phyloP scores from a whole-genome alignment of 2,888 invertebrate species.

The Autographa pulchrina region DNA sequence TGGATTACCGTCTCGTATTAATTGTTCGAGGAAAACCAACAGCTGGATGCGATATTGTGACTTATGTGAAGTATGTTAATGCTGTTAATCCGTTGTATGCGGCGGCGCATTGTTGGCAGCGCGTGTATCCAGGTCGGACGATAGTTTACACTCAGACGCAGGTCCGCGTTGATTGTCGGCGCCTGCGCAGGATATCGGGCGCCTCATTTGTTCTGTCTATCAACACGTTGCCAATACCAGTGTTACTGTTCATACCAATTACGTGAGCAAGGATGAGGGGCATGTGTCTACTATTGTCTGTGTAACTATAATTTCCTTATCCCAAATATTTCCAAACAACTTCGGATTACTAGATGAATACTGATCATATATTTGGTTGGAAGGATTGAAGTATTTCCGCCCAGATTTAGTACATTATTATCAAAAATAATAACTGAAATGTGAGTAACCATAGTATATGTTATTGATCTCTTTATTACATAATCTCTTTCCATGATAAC shows the following conservation, averaged over 20 bases:
- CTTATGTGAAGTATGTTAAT: slow-evolving; percentile 34
- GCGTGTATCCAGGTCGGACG: slow-evolving; percentile 44
- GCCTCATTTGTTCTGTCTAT: slow-evolving; percentile 34
- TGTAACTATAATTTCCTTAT: neutral
- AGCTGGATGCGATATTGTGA: slow-evolving; percentile 27
- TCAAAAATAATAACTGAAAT: neutral
- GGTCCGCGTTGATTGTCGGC: slow-evolving; percentile 46
- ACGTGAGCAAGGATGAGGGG: neutral
- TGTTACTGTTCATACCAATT: neutral
- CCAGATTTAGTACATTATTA: neutral
- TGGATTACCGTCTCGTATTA: slow-evolving; percentile 42
- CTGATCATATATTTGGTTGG: neutral
- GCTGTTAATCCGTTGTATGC: slow-evolving; percentile 34
- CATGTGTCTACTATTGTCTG: neutral
- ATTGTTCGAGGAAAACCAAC: slow-evolving; percentile 29
- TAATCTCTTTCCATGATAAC: neutral
- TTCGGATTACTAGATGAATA: neutral
- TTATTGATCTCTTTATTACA: neutral
- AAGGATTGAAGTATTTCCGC: neutral
- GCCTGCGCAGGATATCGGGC: slow-evolving; percentile 43
- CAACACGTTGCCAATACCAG: slow-evolving; percentile 31
- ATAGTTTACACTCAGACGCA: slow-evolving; percentile 51
- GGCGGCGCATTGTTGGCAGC: slow-evolving; percentile 43
- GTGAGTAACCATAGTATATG: neutral
- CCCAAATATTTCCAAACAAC: too few relatives aligned